Base-by-base conservation (phyloP, 1,140 invertebrate species). In the Drosophila carrolli region DNA sequence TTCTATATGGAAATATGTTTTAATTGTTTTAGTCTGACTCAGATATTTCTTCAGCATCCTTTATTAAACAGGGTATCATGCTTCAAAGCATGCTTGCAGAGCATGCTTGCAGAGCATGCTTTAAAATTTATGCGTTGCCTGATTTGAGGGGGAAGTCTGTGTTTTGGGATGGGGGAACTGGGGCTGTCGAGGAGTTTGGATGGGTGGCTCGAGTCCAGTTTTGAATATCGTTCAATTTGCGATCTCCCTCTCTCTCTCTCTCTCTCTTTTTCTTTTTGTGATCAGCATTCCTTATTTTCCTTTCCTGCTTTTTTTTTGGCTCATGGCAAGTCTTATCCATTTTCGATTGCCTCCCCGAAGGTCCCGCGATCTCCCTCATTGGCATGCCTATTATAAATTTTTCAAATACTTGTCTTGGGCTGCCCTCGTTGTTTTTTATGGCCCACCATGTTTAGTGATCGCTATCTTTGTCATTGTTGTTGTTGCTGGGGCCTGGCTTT, bases 401-500 rank as follows among this genome's bases (percentile, higher is more conserved):
- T 88, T 89, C 80, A 88, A 88, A 88, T 88, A 82, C 62, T 84
- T 88, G 68, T 58, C 44, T 81, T 75, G 70, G 66, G 60, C 54
- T 62, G 41, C 58, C 56, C 66, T 54, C 16, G 41, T 55, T 54
- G 51, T 54, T 59, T 40, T 41, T 41, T 23, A 55, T 16, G 55
- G 80, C 59, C 79, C 83, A 88, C 83, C 83, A 88, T 89, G 72
- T 89, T 89, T 59, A 55, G 71, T 68, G 83, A 89, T 88, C 74
- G 84, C 84, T 71, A 83, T 88, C 81, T 77, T 84, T 85, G 81
- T 81, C 79, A 80, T 83, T 88, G 84, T 86, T 68, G 60, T 65
- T 67, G 56, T 53, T 65, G 41, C 4, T 67, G 53, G 50, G 57
- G 29, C 65, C 38, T 61, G 75, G 54, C 58, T 61, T 63, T 86